A percentile compares a stretch with the other conserved stretches of the same genome.
These are phyloP conservation scores for Petaurus breviceps DNA, from an alignment of 2,113 vertebrate genomes.

Conservation along the genomic window DNA sequence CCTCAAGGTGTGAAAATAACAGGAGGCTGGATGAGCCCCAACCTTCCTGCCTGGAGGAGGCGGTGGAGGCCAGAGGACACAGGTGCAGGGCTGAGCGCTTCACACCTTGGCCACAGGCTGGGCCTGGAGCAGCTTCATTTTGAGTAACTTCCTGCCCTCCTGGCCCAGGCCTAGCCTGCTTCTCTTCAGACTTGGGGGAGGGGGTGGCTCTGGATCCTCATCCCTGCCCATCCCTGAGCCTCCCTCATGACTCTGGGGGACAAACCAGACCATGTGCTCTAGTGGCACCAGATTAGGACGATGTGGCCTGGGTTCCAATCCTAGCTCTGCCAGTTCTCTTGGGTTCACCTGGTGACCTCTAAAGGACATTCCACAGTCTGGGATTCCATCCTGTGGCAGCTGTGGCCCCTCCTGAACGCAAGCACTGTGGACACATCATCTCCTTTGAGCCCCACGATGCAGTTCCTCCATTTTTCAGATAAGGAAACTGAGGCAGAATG, in stretches of 20 bases:
- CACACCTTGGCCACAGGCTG: conserved; percentile 79
- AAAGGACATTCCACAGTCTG: neutral
- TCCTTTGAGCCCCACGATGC: neutral
- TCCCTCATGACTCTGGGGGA: too few relatives aligned
- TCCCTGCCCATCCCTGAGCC: neutral
- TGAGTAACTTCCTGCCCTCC: conserved; percentile 77
- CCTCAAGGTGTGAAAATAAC: conserved; percentile 74
- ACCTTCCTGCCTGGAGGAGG: conserved; percentile 42
- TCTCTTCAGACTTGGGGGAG: conserved; percentile 13
- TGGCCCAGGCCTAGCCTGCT: conserved; percentile 34
- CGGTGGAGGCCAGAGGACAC: conserved; percentile 63
- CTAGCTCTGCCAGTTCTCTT: neutral
- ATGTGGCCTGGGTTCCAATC: too few relatives aligned
- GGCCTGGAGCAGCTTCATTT: conserved; percentile 68
- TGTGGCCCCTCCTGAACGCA: neutral
- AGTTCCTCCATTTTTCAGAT: neutral
- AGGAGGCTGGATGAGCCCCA: conserved; percentile 62
- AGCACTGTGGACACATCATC: neutral
- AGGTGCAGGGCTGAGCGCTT: conserved; percentile 71
- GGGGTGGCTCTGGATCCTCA: neutral
- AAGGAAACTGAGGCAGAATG: neutral
- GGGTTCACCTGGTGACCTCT: neutral
- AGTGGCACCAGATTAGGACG: neutral
- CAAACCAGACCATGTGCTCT: too few relatives aligned
- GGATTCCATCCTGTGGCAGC: too few relatives aligned